Evolutionary conservation across 2,797 vertebrate species (phyloP), one percentile per base, ranked within the genome.

Genomic region (Ctenopoma kingsleyae): DNA sequence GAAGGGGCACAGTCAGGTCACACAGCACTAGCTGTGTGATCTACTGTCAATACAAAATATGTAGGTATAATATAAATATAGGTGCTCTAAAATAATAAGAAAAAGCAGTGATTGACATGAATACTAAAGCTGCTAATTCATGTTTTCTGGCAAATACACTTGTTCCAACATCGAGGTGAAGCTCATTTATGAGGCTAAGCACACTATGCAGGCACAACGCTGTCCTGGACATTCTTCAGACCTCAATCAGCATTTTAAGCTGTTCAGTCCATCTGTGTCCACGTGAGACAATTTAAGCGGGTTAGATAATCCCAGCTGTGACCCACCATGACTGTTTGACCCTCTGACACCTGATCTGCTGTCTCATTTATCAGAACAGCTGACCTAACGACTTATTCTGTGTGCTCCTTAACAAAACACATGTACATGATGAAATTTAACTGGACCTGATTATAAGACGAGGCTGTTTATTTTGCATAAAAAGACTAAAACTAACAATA

Each of bases 251-350:
- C 30, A 47, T 65, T 69, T 59, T 43, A 67, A 77, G 41, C 38
- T 57, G 64, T 25, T 17, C 40, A 22, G 55, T 73, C 67, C 58
- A 51, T 67, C 56, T 77, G 70, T 62, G 46, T 49, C 19, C 23
- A 22, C 46, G 49, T 52, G 57, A 70, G 62, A 67, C 67, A n/a
- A 62, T 35, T 17, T 36, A 67, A 57, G 47, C 46, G 60, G 44
- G 8, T 13, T 25, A 8, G 74, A 59, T 85, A 78, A 87, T 87
- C 82, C 71, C 68, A 77, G 44, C 55, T 71, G 75, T 68, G 62
- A 62, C 53, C 22, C 12, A 38, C 50, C 17, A 8, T n/a, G 59
- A 63, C 61, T 40, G 35, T 30, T 55, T 78, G 78, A 87, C 72
- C 67, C 23, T 8, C 23, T 43, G 46, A 47, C 62, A 57, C 43